Evolutionary conservation across 1,140 invertebrate species (phyloP).

Genomic region (Palaemon carinicauda): DNA sequence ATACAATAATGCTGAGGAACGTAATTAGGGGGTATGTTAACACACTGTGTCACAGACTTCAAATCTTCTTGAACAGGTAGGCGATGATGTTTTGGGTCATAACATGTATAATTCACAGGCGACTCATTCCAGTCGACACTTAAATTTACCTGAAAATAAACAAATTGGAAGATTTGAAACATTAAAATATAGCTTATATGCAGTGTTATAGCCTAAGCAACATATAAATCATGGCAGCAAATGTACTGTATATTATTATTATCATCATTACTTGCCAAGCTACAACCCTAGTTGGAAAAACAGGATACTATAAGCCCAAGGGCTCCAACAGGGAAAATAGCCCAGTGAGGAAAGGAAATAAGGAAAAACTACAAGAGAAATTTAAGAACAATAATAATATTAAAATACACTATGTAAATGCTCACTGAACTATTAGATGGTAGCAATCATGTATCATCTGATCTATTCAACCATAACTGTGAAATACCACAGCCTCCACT

Average conservation of each 20-base stretch:
- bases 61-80: constrained; percentile 51
- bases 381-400: not conserved
- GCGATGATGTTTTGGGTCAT: constrained; percentile 66
- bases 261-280: no score
- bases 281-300: no score
- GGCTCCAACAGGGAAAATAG: no score
- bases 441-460: no score
- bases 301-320: no score
- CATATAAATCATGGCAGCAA: no score
- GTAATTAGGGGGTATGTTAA: constrained; percentile 72
- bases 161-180: not conserved
- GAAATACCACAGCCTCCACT: not conserved
- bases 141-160: constrained; percentile 72
- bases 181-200: no score
- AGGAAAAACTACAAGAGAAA: no score
- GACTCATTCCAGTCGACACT: constrained; percentile 77
- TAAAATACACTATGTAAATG: not conserved
- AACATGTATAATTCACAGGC: constrained; percentile 73
- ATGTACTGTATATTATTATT: not conserved
- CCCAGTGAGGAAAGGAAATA: no score
- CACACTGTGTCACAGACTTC: constrained; percentile 69
- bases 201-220: no score
- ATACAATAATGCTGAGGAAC: constrained; percentile 75
- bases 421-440: not conserved
- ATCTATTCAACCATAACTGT: not conserved